These are phyloP conservation scores for Patagioenas fasciata DNA, from an alignment of 2,113 vertebrate genomes.

Conservation along the genomic window DNA sequence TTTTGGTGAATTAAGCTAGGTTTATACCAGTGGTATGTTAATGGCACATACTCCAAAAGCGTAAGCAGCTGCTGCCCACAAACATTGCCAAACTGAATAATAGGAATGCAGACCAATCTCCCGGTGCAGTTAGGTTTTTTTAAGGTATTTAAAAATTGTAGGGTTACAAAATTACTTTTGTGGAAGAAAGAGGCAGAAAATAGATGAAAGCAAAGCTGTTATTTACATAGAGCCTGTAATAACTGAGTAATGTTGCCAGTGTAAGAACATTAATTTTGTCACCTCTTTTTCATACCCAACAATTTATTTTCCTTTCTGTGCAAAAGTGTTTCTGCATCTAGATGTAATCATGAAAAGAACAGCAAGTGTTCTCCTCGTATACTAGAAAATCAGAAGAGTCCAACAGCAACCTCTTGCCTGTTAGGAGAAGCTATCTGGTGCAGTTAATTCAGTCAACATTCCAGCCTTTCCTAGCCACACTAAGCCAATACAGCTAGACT, in stretches of 20 bases:
- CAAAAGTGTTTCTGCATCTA: neutral
- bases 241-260: neutral
- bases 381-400: slow-evolving; percentile 13
- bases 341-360: neutral
- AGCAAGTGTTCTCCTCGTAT: neutral
- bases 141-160: slow-evolving; percentile 23
- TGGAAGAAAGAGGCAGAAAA: slow-evolving; percentile 37
- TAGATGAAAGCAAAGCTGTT: slow-evolving; percentile 46
- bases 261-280: slow-evolving; percentile 41
- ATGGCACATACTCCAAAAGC: slow-evolving; percentile 1
- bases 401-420: neutral
- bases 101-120: slow-evolving; percentile 14
- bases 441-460: slow-evolving; percentile 31
- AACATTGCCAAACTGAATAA: slow-evolving; percentile 25
- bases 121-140: neutral
- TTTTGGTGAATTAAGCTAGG: slow-evolving; percentile 16
- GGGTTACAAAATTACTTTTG: slow-evolving; percentile 30
- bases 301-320: neutral
- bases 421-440: neutral
- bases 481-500: slow-evolving; percentile 10
- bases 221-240: slow-evolving; percentile 20
- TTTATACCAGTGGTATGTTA: slow-evolving; percentile 20
- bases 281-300: slow-evolving; percentile 23
- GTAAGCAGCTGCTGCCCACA: slow-evolving; percentile 34
- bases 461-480: slow-evolving; percentile 1